These are phyloP conservation scores for Harpalus rufipes DNA, from an alignment of 2,888 invertebrate genomes.

Conservation along the genomic window DNA sequence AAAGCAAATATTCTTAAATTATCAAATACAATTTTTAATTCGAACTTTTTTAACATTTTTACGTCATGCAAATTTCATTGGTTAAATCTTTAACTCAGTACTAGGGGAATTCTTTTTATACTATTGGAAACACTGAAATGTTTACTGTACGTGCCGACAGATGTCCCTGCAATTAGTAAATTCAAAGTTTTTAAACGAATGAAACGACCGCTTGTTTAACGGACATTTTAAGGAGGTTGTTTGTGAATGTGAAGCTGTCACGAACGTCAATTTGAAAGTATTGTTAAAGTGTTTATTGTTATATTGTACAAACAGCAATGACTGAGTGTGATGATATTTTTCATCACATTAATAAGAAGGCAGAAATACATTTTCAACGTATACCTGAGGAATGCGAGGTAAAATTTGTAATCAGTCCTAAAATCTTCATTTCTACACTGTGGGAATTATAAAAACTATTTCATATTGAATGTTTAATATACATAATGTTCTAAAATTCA, in stretches of 20 bases:
- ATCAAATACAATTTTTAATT: conserved; percentile 13
- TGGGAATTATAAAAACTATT: too few species aligned
- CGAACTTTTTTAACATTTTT: background rate
- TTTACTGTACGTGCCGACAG: background rate
- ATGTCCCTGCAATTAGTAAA: background rate
- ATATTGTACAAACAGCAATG: conserved; percentile 1
- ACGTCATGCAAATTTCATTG: background rate
- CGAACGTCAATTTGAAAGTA: background rate
- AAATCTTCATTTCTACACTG: too few species aligned
- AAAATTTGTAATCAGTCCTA: background rate
- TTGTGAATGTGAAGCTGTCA: background rate
- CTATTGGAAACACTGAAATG: conserved; percentile 19
- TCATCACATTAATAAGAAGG: conserved; percentile 11
- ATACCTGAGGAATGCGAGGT: conserved; percentile 20
- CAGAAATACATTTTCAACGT: background rate
- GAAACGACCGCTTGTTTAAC: conserved; percentile 9
- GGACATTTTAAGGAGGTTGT: background rate
- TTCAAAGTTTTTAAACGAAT: conserved; percentile 22
- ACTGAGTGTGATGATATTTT: conserved; percentile 18
- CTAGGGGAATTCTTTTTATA: conserved; percentile 2
- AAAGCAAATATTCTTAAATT: conserved; percentile 55
- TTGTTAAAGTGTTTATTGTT: background rate
- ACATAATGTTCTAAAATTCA: too few species aligned
- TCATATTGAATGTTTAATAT: too few species aligned
- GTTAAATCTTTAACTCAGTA: background rate